phyloP scores from a whole-genome alignment of 2,797 vertebrate genomes.

The Esox lucius region DNA sequence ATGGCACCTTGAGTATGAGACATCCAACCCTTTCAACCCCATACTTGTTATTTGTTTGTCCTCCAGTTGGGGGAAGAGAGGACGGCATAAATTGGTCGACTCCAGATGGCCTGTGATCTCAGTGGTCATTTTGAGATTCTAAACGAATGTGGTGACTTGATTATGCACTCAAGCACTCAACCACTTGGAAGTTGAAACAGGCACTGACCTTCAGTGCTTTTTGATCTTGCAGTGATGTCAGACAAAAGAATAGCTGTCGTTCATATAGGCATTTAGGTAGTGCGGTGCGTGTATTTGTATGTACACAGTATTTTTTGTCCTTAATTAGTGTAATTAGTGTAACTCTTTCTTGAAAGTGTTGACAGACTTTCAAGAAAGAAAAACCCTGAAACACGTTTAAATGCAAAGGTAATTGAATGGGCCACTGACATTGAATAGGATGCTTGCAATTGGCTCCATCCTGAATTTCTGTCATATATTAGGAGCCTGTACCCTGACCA shows the following conservation, averaged over 20 bases:
- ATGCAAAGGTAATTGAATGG: too few relatives aligned
- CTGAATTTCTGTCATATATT: too few relatives aligned
- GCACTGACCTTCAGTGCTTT: neutral
- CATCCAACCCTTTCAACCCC: neutral
- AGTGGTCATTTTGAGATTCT: neutral
- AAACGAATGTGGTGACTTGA: neutral
- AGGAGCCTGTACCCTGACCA: too few relatives aligned
- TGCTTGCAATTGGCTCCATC: too few relatives aligned
- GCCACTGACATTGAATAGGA: too few relatives aligned
- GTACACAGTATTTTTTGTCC: too few relatives aligned
- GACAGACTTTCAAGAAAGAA: too few relatives aligned
- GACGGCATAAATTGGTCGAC: slow-evolving; percentile 7
- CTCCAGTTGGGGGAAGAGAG: neutral
- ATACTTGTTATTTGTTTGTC: neutral
- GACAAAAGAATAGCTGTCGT: neutral
- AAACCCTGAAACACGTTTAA: too few relatives aligned
- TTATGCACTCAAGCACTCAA: neutral
- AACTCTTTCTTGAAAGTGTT: too few relatives aligned
- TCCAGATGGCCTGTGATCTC: neutral
- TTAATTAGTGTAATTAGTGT: too few relatives aligned
- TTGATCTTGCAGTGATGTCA: neutral
- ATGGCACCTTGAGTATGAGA: neutral
- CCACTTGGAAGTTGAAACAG: neutral
- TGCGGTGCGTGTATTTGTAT: neutral
- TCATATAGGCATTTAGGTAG: neutral